phyloP scores from a whole-genome alignment of 2,888 invertebrate species.

The Caradrina clavipalpis region DNA sequence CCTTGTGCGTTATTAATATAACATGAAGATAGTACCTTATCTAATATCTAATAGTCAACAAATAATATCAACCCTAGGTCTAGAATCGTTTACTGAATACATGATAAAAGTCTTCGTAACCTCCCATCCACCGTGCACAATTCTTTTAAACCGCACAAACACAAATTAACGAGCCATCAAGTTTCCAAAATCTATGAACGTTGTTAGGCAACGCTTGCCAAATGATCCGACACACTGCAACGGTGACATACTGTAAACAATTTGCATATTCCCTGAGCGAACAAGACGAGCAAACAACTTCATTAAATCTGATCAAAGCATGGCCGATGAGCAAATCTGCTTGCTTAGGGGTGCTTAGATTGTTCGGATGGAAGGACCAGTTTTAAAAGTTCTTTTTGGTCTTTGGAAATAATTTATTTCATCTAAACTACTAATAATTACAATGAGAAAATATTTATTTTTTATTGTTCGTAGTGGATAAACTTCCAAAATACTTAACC shows the following conservation, averaged over 20 bases:
- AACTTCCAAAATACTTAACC: too few relatives aligned
- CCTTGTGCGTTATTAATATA: too few relatives aligned
- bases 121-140: too few relatives aligned
- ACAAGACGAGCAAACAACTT: slow-evolving; percentile 57
- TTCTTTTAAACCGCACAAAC: neutral
- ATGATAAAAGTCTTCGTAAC: too few relatives aligned
- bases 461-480: too few relatives aligned
- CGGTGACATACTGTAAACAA: slow-evolving; percentile 50
- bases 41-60: too few relatives aligned
- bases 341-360: slow-evolving; percentile 34
- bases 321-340: slow-evolving; percentile 48
- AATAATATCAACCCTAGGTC: too few relatives aligned
- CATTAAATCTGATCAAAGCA: slow-evolving; percentile 60
- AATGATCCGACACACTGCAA: slow-evolving; percentile 48
- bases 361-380: neutral
- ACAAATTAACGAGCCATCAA: neutral
- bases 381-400: neutral
- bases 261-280: slow-evolving; percentile 57
- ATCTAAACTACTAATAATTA: neutral
- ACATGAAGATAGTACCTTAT: too few relatives aligned
- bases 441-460: too few relatives aligned
- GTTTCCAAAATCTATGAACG: slow-evolving; percentile 23
- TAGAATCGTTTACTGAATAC: too few relatives aligned
- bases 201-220: slow-evolving; percentile 26
- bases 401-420: neutral